These are phyloP conservation scores for Chionoecetes opilio DNA, from an alignment of 1,140 invertebrate species.

Conservation along the genomic window DNA sequence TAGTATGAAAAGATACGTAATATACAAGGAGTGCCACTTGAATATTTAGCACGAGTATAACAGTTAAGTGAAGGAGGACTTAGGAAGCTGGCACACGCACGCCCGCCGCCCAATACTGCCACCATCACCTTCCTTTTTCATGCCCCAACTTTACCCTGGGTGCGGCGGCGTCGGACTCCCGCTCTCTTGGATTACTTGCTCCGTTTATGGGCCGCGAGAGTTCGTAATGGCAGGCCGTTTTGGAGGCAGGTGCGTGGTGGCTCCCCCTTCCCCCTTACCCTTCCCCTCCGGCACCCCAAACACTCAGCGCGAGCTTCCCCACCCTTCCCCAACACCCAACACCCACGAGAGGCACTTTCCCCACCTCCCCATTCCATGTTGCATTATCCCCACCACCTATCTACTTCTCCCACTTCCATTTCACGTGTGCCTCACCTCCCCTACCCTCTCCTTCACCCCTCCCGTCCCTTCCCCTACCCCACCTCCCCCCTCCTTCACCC, in stretches of 20 bases:
- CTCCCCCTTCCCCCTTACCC: not conserved
- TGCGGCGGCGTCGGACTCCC: not conserved
- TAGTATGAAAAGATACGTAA: not conserved
- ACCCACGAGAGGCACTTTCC: not conserved
- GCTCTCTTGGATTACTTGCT: not conserved
- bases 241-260: not conserved
- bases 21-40: not conserved
- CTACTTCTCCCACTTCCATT: not conserved
- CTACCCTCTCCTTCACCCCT: not conserved
- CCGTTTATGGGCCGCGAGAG: slow-evolving; percentile 9
- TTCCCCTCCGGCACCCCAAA: not conserved
- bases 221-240: slow-evolving; percentile 25
- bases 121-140: not conserved
- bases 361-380: not conserved
- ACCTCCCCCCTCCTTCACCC: too few species aligned
- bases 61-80: not conserved
- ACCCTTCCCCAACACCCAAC: not conserved
- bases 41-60: slow-evolving; percentile 1
- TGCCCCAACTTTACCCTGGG: not conserved
- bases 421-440: not conserved
- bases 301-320: not conserved
- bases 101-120: not conserved
- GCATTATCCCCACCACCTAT: not conserved
- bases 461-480: too few species aligned
- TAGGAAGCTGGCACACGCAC: not conserved